These are phyloP conservation scores for Paragorgia papillata DNA, from an alignment of 92 coral and sea anemone genomes.

Conservation along the genomic window DNA sequence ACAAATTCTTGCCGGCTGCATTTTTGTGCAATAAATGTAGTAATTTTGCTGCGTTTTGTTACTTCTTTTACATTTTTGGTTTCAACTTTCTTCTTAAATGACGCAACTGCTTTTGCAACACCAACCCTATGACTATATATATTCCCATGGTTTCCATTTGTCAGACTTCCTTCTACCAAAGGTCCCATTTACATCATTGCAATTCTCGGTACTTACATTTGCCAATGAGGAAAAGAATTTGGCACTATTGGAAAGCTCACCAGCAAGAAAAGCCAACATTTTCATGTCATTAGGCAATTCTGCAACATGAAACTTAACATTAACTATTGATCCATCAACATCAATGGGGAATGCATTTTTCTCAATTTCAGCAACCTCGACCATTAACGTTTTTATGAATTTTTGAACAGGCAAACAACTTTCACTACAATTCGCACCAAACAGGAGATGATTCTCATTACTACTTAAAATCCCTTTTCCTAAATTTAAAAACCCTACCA, in stretches of 20 bases:
- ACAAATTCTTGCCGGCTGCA: constrained; percentile 28
- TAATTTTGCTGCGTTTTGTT: constrained; percentile 26
- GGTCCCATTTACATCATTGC: constrained; percentile 1
- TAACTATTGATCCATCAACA: constrained; percentile 36
- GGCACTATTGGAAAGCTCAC: constrained; percentile 35
- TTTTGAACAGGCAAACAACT: too few species aligned
- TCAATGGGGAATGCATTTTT: constrained; percentile 50
- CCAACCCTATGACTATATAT: constrained; percentile 15
- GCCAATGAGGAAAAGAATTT: constrained; percentile 45
- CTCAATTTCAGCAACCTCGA: constrained; percentile 66
- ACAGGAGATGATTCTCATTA: too few species aligned
- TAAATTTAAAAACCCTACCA: too few species aligned
- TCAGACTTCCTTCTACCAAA: constrained; percentile 13
- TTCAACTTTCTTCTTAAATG: constrained; percentile 25
- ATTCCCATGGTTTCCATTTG: constrained; percentile 43
- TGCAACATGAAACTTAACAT: constrained; percentile 51
- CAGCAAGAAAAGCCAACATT: constrained; percentile 43
- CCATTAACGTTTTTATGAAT: too few species aligned
- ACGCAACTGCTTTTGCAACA: constrained; percentile 29
- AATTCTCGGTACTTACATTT: constrained; percentile 16
- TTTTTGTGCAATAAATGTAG: constrained; percentile 18
- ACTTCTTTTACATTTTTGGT: background rate
- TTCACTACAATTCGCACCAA: too few species aligned
- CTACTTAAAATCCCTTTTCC: too few species aligned
- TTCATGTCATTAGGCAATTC: constrained; percentile 25